Evolutionary conservation across 2,888 invertebrate genomes (phyloP).

Genomic region (Phortica okadai): DNA sequence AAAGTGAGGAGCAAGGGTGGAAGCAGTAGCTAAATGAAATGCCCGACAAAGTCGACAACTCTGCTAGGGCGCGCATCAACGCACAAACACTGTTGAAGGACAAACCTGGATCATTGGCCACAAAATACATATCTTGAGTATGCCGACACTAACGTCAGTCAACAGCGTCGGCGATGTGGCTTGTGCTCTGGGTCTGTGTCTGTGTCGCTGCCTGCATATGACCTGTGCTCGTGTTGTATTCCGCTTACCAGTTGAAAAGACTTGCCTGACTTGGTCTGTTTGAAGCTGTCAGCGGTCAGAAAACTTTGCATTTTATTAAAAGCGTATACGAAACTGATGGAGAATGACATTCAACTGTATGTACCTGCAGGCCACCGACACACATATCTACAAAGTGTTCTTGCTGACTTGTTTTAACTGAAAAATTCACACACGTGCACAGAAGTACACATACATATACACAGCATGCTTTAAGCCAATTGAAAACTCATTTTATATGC

Average conservation of each 20-base stretch:
- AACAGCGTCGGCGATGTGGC: not conserved
- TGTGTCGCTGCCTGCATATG: not conserved
- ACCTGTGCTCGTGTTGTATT: not conserved
- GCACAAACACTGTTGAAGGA: not conserved
- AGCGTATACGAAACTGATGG: slow-evolving; percentile 44
- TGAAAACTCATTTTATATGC: slow-evolving; percentile 18
- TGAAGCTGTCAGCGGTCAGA: slow-evolving; percentile 25
- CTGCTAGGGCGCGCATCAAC: not conserved
- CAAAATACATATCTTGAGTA: too few relatives aligned
- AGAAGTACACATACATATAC: too few relatives aligned
- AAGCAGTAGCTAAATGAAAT: not conserved
- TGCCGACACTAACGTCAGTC: not conserved
- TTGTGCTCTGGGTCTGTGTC: too few relatives aligned
- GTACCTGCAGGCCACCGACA: not conserved
- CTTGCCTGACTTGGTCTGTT: not conserved
- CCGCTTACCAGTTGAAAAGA: not conserved
- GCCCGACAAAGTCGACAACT: not conserved
- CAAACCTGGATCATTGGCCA: too few relatives aligned
- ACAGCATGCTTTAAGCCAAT: slow-evolving; percentile 1
- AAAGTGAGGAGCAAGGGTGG: too few relatives aligned
- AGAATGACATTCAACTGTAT: not conserved
- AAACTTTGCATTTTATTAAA: slow-evolving; percentile 63
- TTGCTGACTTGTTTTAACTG: not conserved
- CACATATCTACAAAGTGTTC: not conserved
- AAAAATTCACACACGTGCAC: not conserved